Evolutionary conservation across 2,797 vertebrate genomes (phyloP).

Genomic region (Urophycis tenuis): DNA sequence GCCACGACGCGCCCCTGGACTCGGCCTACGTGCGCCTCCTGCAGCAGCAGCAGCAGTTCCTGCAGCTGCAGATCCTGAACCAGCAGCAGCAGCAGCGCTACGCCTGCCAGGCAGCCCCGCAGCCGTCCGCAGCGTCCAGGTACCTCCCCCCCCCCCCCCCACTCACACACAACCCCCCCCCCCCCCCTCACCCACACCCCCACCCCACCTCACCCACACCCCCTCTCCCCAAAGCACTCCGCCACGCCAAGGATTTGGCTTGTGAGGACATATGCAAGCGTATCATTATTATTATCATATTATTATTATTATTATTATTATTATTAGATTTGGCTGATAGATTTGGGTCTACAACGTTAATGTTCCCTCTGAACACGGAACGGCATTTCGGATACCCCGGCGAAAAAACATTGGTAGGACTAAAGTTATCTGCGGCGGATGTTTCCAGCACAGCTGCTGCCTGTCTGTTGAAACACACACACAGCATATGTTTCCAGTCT

Average conservation of each 20-base stretch:
- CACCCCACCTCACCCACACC: constrained; percentile 28
- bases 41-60: constrained; percentile 95
- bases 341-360: neutral
- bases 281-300: neutral
- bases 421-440: neutral
- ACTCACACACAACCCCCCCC: no score
- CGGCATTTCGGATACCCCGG: neutral
- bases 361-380: neutral
- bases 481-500: constrained; percentile 35
- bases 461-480: constrained; percentile 31
- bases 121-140: constrained; percentile 70
- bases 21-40: constrained; percentile 89
- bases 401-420: neutral
- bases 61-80: constrained; percentile 95
- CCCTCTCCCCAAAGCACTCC: neutral
- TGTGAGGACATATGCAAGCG: neutral
- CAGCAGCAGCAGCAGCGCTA: constrained; percentile 94
- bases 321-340: neutral
- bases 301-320: neutral
- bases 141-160: constrained; percentile 28
- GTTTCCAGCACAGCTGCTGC: constrained; percentile 44
- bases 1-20: constrained; percentile 81
- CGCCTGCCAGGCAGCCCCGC: constrained; percentile 83
- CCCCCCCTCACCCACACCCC: constrained; percentile 1
- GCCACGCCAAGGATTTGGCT: neutral